These are phyloP conservation scores for Horisme vitalbata DNA, from an alignment of 2,888 invertebrate genomes.

Conservation along the genomic window DNA sequence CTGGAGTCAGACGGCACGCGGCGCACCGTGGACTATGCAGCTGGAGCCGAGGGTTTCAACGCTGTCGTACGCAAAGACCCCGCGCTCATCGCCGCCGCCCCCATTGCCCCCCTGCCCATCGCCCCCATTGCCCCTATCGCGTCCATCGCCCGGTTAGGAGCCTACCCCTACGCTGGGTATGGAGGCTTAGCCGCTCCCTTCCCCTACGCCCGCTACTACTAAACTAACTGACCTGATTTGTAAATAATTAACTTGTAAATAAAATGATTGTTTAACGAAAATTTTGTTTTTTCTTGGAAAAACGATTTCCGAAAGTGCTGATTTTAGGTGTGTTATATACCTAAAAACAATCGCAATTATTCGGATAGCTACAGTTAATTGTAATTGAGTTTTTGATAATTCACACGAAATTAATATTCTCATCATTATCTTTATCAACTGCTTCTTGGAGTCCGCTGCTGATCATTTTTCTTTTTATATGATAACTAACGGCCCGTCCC, in stretches of 20 bases:
- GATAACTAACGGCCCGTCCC: no score
- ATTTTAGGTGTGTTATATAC: no score
- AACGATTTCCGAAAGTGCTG: no score
- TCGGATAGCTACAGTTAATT: no score
- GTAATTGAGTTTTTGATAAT: no score
- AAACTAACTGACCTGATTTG: conserved; percentile 21
- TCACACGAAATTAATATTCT: no score
- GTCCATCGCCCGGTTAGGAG: conserved; percentile 28
- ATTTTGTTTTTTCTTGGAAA: no score
- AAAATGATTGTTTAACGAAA: conserved; percentile 8
- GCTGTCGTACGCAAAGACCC: conserved; percentile 78
- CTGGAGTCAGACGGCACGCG: conserved; percentile 79
- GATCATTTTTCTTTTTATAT: no score
- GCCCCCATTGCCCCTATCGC: conserved; percentile 16
- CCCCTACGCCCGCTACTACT: conserved; percentile 39
- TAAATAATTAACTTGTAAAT: conserved; percentile 24
- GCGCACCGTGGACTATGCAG: conserved; percentile 78
- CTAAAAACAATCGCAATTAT: no score
- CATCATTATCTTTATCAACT: no score
- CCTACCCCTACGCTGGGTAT: conserved; percentile 30
- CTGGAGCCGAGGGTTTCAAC: conserved; percentile 78
- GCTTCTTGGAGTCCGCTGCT: no score
- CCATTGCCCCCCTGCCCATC: conserved; percentile 35
- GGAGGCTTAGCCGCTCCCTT: conserved; percentile 25
- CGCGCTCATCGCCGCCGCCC: conserved; percentile 46